Evolutionary conservation across 2,113 vertebrate species (phyloP), one percentile per base, ranked within the genome.

Genomic region (Ceyx cyanopectus): DNA sequence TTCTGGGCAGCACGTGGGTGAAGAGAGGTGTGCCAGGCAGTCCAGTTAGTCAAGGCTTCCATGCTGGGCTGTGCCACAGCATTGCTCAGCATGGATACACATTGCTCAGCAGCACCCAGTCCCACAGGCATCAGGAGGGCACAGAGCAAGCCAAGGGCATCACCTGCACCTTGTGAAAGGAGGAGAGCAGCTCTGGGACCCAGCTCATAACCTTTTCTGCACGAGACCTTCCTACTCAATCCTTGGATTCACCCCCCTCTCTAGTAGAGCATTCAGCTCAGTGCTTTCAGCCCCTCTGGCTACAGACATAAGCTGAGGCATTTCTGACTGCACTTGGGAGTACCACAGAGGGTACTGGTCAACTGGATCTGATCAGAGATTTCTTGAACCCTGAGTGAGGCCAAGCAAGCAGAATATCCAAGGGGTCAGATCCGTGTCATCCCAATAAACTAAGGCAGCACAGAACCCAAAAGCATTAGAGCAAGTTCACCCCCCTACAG

Each of bases 1-100:
- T 83, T 81, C 46, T 41, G 75, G 67, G 78, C 60, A 78, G 81
- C 74, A 77, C 5, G 3, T 89, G 87, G 70, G 56, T 46, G 70
- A 17, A 18, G 23, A 79, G 51, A 80, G 89, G 87, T 83, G 79
- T 41, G 43, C 85, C 68, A 67, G 70, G 79, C 89, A 81, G 75
- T 21, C 72, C 84, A 94, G 57, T 92, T 93, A 93, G 79, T 57
- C 48, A 78, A 95, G 48, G 29, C 2, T 83, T 10, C 34, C 0
- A 0, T 9, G 9, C 56, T 1, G 5, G 54, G 51, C 37, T 41
- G 66, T 61, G 77, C 48, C 61, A 34, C 0, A 21, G 57, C 54
- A 11, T 26, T 20, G 30, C 77, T 84, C 58, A 37, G 77, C 0
- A 0, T 84, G 37, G 58, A 11, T 2, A 16, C 66, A 76, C 20